phyloP scores from a whole-genome alignment of 1,140 invertebrate genomes.

The Diuraphis noxia region DNA sequence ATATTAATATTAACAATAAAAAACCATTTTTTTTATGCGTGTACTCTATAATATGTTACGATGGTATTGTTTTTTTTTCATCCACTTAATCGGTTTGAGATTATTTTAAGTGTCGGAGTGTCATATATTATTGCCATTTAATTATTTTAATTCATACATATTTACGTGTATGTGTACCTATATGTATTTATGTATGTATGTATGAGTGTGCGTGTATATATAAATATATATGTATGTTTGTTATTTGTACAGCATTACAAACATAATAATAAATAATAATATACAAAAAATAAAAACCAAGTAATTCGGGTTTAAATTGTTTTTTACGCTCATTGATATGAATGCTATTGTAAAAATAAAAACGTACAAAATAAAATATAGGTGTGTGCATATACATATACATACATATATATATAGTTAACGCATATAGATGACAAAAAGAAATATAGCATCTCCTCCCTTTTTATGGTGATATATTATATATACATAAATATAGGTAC shows the following conservation, averaged over 20 bases:
- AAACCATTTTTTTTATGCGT: not conserved
- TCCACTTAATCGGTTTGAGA: not conserved
- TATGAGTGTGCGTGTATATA: not conserved
- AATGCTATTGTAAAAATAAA: slow-evolving; percentile 9
- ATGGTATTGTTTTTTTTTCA: not conserved
- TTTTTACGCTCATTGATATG: not conserved
- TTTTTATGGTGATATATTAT: not conserved
- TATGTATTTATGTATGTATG: not conserved
- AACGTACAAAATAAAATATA: not conserved
- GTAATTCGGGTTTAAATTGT: slow-evolving; percentile 33
- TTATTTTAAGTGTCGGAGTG: not conserved
- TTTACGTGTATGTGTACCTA: not conserved
- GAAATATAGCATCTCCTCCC: not conserved
- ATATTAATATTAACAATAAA: not conserved
- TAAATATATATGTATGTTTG: too few species aligned
- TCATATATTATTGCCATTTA: not conserved
- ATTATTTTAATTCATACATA: not conserved
- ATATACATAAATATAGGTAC: not conserved
- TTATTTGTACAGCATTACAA: too few species aligned
- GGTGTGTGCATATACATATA: too few species aligned
- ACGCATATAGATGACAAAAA: not conserved
- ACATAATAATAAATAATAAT: not conserved
- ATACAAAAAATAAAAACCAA: not conserved
- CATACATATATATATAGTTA: not conserved
- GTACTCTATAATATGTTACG: not conserved